These are phyloP conservation scores for Onthophagus sagittarius DNA, from an alignment of 2,888 invertebrate species.

Conservation along the genomic window DNA sequence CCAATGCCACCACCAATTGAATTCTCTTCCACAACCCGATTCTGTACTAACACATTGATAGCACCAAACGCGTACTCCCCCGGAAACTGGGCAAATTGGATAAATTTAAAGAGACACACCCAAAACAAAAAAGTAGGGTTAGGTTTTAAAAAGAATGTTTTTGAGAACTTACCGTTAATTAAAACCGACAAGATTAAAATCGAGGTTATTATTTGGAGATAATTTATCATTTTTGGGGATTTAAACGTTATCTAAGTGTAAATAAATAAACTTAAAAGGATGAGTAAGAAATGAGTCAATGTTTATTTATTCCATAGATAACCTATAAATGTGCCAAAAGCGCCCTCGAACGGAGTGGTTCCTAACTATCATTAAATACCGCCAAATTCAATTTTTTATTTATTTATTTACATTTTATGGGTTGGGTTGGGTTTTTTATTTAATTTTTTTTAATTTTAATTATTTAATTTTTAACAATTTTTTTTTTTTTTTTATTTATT, in stretches of 20 bases:
- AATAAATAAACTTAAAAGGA: no score
- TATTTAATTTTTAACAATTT: no score
- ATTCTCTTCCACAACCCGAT: slow-evolving; percentile 80
- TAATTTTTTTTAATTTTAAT: no score
- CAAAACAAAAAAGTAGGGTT: background rate
- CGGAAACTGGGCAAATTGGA: background rate
- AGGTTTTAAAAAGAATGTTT: background rate
- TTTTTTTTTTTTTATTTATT: no score
- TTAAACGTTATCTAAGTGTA: background rate
- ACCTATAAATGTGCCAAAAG: no score
- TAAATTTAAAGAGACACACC: slow-evolving; percentile 15
- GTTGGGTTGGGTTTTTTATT: no score
- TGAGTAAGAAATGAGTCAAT: no score
- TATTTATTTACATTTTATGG: no score
- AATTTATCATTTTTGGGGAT: background rate
- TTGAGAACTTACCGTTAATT: slow-evolving; percentile 1
- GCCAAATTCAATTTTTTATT: no score
- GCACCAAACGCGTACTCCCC: slow-evolving; percentile 72
- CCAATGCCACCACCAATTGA: slow-evolving; percentile 77
- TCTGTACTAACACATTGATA: slow-evolving; percentile 86
- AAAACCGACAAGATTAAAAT: background rate
- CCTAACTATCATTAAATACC: no score
- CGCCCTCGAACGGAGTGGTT: no score
- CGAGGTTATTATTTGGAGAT: background rate
- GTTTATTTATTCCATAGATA: no score